Base-by-base conservation (phyloP, 1,140 invertebrate species). In the Trachymyrmex septentrionalis region DNA sequence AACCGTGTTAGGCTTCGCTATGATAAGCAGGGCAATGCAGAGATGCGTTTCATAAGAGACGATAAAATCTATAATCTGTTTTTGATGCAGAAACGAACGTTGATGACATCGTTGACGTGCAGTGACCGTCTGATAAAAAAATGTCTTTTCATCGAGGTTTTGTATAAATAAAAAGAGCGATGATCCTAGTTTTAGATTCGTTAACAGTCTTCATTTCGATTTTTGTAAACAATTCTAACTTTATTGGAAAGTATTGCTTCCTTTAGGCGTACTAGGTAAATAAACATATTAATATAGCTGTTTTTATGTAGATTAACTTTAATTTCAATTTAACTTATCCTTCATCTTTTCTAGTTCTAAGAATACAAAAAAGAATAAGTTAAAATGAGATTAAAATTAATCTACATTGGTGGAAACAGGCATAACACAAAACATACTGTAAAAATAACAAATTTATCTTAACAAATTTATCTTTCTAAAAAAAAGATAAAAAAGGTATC, bases 31-130 rank as follows among this genome's bases (percentile, higher is more conserved):
- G 21, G 16, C 76, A 53, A 30, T 16, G 30, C 4, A 73, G 24
- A 3, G 24, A 84, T 63, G 55, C 16, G 38, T 50, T 61, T 84
- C 34, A 61, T 48, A 50, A 24, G n/a, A 73, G 38, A n/a, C 24
- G 19, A 24, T 14, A 82, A 61, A 84, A 73, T 84, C 80, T 84
- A 73, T 73, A 84, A 84, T 84, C 44, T 27, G 53, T 48, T 84
- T 84, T 63, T 84, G 69, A 44, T 69, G 57, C 69, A 55, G 69
- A 84, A 84, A 75, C 50, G 69, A 69, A 84, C 57, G 14, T 4
- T 50, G n/a, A 4, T 84, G 80, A 75, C 57, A 69, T 84, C 24
- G 24, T 5, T 44, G 19, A 38, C 48, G 63, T 75, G 38, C 55
- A 64, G 61, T 50, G 38, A 50, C 34, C 57, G 69, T 24, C 57